A percentile compares a stretch with the other conserved stretches of the same genome.
Evolutionary conservation across 2,888 invertebrate species (phyloP).

Genomic region (Hydrotaea diabolus): DNA sequence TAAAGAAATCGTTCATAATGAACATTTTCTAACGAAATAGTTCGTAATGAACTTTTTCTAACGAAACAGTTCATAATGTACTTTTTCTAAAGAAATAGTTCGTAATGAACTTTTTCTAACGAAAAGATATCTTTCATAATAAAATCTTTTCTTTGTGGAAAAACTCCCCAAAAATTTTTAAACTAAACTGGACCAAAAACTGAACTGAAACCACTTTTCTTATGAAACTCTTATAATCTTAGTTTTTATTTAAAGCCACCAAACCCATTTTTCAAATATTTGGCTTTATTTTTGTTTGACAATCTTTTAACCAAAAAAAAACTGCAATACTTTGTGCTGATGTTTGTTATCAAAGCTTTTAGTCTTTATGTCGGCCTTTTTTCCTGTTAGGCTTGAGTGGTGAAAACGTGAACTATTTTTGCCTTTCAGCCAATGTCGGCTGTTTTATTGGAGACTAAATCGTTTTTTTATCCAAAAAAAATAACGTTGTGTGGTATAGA

Average conservation of each 20-base stretch:
- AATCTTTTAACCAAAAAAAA: neutral
- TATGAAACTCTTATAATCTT: too few relatives aligned
- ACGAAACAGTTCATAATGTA: too few relatives aligned
- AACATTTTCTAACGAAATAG: too few relatives aligned
- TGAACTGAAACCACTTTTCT: too few relatives aligned
- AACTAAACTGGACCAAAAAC: too few relatives aligned
- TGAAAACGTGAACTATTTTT: conserved; percentile 63
- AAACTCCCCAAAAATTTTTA: too few relatives aligned
- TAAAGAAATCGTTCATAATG: too few relatives aligned
- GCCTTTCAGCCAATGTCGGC: conserved; percentile 58
- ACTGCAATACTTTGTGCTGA: conserved; percentile 1
- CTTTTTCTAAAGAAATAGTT: too few relatives aligned
- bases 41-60: too few relatives aligned
- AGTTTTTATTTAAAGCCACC: neutral
- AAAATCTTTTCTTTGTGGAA: too few relatives aligned
- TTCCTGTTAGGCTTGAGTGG: neutral
- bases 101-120: too few relatives aligned
- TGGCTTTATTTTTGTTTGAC: neutral
- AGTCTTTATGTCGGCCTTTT: conserved; percentile 7
- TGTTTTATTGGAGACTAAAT: conserved; percentile 19
- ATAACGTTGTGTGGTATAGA: conserved; percentile 43
- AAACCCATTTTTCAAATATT: neutral
- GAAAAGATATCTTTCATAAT: too few relatives aligned
- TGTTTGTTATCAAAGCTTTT: conserved; percentile 44
- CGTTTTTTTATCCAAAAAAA: conserved; percentile 9